phyloP scores from a whole-genome alignment of 2,113 vertebrate genomes.

The Amazona guildingii region DNA sequence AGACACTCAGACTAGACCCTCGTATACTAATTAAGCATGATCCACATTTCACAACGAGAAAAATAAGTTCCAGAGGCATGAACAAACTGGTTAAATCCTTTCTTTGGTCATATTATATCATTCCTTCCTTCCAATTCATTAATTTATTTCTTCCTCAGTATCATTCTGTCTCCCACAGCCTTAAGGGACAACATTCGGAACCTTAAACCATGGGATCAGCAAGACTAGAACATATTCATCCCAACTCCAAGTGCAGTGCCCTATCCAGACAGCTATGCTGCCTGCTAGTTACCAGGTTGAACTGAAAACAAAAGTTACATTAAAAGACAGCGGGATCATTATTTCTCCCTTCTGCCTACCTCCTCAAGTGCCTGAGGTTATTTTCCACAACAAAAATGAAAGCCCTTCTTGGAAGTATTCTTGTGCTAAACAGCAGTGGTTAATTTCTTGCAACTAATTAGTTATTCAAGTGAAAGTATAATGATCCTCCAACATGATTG shows the following conservation, averaged over 20 bases:
- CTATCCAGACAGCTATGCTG: neutral
- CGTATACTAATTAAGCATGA: neutral
- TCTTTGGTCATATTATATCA: neutral
- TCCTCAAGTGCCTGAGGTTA: slow-evolving; percentile 10
- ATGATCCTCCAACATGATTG: slow-evolving; percentile 73
- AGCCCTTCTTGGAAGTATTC: slow-evolving; percentile 27
- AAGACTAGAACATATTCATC: neutral
- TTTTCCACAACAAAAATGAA: slow-evolving; percentile 65
- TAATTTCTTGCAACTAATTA: slow-evolving; percentile 72
- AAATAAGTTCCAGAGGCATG: neutral
- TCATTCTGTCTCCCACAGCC: neutral
- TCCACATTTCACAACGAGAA: neutral
- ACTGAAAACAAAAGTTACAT: slow-evolving; percentile 36
- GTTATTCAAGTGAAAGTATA: slow-evolving; percentile 73
- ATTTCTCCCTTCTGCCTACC: slow-evolving; percentile 3
- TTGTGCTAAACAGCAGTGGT: slow-evolving; percentile 69
- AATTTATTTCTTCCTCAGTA: neutral
- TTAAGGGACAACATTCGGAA: neutral
- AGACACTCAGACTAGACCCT: neutral
- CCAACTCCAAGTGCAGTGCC: neutral
- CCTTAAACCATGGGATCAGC: neutral
- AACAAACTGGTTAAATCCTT: neutral
- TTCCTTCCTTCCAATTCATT: neutral
- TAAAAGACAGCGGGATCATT: slow-evolving; percentile 41
- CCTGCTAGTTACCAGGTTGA: slow-evolving; percentile 3